These are phyloP conservation scores for Semaprochilodus insignis DNA, from an alignment of 2,797 vertebrate genomes.

Conservation along the genomic window DNA sequence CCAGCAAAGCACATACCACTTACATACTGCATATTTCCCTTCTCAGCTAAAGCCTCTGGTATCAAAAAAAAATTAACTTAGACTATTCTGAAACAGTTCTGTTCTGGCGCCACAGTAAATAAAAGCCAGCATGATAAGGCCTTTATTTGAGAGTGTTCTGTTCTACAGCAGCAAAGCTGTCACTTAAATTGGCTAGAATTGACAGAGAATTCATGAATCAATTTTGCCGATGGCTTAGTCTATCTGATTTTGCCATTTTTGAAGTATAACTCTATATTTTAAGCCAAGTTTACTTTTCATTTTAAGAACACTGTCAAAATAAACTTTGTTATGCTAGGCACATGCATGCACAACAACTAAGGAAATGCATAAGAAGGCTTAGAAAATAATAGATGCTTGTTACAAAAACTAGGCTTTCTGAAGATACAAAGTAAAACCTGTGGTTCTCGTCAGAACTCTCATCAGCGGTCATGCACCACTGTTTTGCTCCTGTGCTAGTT, in stretches of 20 bases:
- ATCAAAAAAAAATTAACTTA: conserved; percentile 24
- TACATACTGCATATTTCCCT: conserved; percentile 45
- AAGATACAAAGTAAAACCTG: too few relatives aligned
- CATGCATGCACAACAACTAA: too few relatives aligned
- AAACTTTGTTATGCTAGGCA: too few relatives aligned
- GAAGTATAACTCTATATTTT: background rate
- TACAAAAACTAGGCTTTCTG: too few relatives aligned
- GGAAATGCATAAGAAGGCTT: too few relatives aligned
- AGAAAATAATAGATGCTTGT: too few relatives aligned
- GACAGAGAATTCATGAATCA: background rate
- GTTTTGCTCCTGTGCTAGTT: too few relatives aligned
- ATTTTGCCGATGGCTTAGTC: background rate
- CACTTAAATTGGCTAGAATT: background rate
- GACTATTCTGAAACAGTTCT: conserved; percentile 2
- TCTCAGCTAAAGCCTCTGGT: conserved; percentile 34
- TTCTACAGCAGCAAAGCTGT: background rate
- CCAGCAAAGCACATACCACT: conserved; percentile 53
- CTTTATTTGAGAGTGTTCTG: conserved; percentile 3
- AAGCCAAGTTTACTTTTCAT: background rate
- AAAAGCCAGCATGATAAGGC: conserved; percentile 10
- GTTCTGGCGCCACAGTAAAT: conserved; percentile 28
- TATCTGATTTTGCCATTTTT: too few relatives aligned
- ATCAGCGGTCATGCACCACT: too few relatives aligned
- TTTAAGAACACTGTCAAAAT: too few relatives aligned
- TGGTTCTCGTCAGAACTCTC: too few relatives aligned